Conservation (phyloP, 2,113 vertebrate genomes). For the Bubo bubo region DNA sequence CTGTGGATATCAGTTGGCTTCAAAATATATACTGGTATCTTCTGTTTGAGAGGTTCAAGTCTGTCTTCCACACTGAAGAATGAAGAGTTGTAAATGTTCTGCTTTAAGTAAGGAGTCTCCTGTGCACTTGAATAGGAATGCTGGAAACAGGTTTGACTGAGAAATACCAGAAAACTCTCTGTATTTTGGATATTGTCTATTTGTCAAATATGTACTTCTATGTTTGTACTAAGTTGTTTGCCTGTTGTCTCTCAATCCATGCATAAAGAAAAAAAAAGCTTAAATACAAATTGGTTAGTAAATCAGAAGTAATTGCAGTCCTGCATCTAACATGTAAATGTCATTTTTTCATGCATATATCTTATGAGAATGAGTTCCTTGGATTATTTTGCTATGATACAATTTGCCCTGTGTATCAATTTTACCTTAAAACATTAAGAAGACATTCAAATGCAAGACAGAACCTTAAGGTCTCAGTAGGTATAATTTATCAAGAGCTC, state of each 20-base stretch:
- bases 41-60: not conserved
- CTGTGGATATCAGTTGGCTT: not conserved
- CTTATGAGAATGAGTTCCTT: not conserved
- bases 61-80: not conserved
- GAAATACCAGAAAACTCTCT: not conserved
- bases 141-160: not conserved
- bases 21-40: not conserved
- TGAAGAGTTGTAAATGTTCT: not conserved
- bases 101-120: not conserved
- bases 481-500: constrained; percentile 3
- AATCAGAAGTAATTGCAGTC: not conserved
- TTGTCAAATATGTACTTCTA: not conserved
- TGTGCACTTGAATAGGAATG: not conserved
- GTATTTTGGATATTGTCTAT: not conserved
- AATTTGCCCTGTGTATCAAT: not conserved
- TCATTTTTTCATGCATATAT: not conserved
- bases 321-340: not conserved
- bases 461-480: not conserved
- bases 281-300: not conserved
- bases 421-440: not conserved
- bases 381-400: not conserved
- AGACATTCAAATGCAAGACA: not conserved
- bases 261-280: not conserved
- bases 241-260: not conserved
- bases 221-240: not conserved